Percentiles rank a stretch among this genome's conserved stretches.
phyloP scores from a whole-genome alignment of 2,797 vertebrate species.

The Spinibarbus caldwelli region DNA sequence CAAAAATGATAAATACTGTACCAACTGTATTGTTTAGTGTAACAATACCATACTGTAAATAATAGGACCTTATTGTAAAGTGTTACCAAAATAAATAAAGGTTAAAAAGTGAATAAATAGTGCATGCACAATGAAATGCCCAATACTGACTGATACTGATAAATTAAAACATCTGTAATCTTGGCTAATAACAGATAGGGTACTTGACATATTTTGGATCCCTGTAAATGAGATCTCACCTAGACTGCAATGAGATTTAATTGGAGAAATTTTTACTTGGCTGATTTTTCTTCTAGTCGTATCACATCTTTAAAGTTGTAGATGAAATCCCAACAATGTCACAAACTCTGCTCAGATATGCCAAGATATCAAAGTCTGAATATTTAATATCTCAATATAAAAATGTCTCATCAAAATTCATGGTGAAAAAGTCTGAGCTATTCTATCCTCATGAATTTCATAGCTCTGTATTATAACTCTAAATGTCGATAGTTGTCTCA shows the following conservation, averaged over 20 bases:
- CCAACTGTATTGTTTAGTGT: neutral
- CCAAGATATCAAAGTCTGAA: conserved; percentile 8
- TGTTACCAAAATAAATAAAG: neutral
- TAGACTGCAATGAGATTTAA: neutral
- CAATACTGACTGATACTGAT: neutral
- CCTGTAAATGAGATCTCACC: neutral
- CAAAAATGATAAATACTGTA: neutral
- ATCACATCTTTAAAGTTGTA: neutral
- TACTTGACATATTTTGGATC: neutral
- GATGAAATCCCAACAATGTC: neutral
- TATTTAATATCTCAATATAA: neutral
- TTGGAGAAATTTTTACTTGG: neutral
- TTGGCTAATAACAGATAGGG: neutral
- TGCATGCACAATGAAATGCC: neutral
- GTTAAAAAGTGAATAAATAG: neutral
- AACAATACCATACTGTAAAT: neutral
- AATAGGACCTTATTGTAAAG: too few species aligned
- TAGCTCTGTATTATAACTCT: neutral
- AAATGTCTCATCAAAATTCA: neutral
- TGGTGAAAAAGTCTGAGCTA: neutral
- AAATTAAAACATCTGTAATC: neutral
- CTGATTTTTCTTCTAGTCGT: neutral
- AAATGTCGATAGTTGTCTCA: neutral
- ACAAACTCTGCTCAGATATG: neutral
- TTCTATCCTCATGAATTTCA: neutral